phyloP scores from a whole-genome alignment of 2,113 vertebrate species.

The Leucosticte australis region DNA sequence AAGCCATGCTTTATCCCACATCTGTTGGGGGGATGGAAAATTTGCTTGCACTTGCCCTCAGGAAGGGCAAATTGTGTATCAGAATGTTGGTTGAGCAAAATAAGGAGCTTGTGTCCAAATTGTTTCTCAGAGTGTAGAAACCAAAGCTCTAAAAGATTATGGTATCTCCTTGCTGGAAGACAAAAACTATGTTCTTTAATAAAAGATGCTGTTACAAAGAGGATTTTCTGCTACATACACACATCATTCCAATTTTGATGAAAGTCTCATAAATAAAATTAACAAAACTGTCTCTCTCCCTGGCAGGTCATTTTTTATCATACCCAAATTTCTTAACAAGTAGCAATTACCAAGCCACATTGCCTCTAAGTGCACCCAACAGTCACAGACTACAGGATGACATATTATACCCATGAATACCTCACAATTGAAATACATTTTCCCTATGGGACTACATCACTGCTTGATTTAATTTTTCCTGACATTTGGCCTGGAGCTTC shows the following conservation, averaged over 20 bases:
- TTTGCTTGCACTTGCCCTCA: not conserved
- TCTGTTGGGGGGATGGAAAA: not conserved
- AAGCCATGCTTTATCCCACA: not conserved
- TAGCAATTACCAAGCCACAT: slow-evolving; percentile 34
- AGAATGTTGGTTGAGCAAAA: not conserved
- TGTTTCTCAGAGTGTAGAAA: not conserved
- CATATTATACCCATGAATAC: slow-evolving; percentile 58
- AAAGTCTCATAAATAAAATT: slow-evolving; percentile 50
- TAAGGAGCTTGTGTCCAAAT: not conserved
- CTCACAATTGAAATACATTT: slow-evolving; percentile 65
- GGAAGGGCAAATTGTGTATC: not conserved
- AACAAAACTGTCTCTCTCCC: slow-evolving; percentile 32
- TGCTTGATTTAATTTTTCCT: slow-evolving; percentile 69
- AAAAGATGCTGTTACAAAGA: not conserved
- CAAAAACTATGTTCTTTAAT: not conserved
- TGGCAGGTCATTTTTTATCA: slow-evolving; percentile 30
- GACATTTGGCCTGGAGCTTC: slow-evolving; percentile 58
- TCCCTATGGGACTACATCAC: slow-evolving; percentile 47
- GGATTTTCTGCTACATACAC: not conserved
- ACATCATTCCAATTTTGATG: not conserved
- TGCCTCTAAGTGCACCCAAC: slow-evolving; percentile 49
- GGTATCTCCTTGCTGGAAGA: not conserved
- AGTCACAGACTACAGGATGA: slow-evolving; percentile 48
- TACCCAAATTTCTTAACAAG: slow-evolving; percentile 56
- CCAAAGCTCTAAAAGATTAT: not conserved